These are phyloP conservation scores for Kryphioiulus occultus DNA, from an alignment of 2,888 invertebrate species.

Conservation along the genomic window DNA sequence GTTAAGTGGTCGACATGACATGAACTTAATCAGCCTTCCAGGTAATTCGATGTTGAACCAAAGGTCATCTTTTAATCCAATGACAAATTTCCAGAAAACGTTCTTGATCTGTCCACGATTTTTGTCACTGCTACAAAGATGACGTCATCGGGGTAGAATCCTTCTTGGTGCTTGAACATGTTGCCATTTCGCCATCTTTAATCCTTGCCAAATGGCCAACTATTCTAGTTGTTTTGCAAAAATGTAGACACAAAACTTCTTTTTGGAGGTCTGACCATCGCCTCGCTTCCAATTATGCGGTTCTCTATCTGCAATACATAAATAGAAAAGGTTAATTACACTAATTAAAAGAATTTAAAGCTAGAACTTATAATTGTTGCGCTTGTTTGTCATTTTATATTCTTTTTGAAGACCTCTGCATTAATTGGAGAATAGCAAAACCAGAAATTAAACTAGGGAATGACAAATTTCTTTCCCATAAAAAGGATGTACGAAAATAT, in stretches of 20 bases:
- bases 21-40: not conserved
- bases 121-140: not conserved
- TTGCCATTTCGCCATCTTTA: not conserved
- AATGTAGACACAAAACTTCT: not conserved
- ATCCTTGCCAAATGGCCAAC: not conserved
- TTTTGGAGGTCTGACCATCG: not conserved
- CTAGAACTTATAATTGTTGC: too few species aligned
- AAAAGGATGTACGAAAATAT: too few species aligned
- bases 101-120: not conserved
- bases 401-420: not conserved
- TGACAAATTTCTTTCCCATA: too few species aligned
- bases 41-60: not conserved
- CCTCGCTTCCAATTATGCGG: not conserved
- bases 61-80: not conserved
- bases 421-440: not conserved
- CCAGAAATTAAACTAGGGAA: too few species aligned
- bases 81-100: not conserved
- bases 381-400: too few species aligned
- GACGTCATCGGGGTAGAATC: not conserved
- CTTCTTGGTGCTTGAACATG: not conserved
- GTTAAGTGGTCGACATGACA: not conserved
- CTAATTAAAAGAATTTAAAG: not conserved
- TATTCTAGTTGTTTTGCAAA: not conserved
- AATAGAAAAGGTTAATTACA: not conserved
- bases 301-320: not conserved